A percentile compares a stretch with the other conserved stretches of the same genome.
phyloP scores from a whole-genome alignment of 1,140 invertebrate genomes.

The Macrobrachium nipponense region DNA sequence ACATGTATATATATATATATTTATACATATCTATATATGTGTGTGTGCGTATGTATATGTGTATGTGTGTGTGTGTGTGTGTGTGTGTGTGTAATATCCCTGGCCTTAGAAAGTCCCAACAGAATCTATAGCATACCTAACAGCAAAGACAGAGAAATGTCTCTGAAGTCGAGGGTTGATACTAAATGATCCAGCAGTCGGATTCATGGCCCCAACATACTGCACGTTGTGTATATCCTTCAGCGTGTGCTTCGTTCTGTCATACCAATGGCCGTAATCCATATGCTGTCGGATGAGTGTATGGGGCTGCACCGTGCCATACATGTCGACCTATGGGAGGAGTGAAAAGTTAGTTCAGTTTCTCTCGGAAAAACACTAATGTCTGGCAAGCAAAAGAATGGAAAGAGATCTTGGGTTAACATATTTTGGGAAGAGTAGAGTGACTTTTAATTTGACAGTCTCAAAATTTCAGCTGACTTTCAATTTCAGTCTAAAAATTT shows the following conservation, averaged over 20 bases:
- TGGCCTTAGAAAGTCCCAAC: not conserved
- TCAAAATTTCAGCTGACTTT: too few species aligned
- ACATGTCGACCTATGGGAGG: slow-evolving; percentile 80
- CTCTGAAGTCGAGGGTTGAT: slow-evolving; percentile 93
- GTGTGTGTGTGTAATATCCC: not conserved
- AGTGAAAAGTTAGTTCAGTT: too few species aligned
- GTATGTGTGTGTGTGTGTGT: not conserved
- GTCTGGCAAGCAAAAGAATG: too few species aligned
- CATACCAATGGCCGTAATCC: slow-evolving; percentile 92
- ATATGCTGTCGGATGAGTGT: slow-evolving; percentile 94
- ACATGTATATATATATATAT: too few species aligned
- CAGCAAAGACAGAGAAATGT: slow-evolving; percentile 94
- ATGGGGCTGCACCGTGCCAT: slow-evolving; percentile 96
- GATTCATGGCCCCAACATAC: slow-evolving; percentile 97
- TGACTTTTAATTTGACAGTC: too few species aligned
- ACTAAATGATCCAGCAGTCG: slow-evolving; percentile 95
- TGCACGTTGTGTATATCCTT: slow-evolving; percentile 98
- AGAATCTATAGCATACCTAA: slow-evolving; percentile 76
- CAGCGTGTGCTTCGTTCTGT: slow-evolving; percentile 87
- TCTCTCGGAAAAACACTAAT: too few species aligned
- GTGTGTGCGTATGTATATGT: too few species aligned
- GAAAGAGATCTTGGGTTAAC: too few species aligned
- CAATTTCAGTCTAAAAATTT: too few species aligned
- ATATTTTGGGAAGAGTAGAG: too few species aligned
- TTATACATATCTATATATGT: not conserved